Evolutionary conservation across 2,888 invertebrate species (phyloP), one percentile per base, ranked within the genome.

Genomic region (Napeogenes inachia): DNA sequence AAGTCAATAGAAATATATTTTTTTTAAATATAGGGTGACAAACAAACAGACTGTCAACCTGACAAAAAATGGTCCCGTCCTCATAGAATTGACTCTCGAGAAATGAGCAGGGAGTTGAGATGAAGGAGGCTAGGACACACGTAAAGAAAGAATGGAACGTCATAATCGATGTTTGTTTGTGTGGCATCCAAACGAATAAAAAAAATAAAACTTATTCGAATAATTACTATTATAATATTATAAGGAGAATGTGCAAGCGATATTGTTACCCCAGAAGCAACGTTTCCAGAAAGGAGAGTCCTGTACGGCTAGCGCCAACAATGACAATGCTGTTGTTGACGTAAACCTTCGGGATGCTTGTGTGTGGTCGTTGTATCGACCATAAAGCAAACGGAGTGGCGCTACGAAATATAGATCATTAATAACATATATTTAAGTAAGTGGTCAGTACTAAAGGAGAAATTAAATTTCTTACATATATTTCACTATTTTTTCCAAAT

Each of bases 231-330:
- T 42, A 12, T 8, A 42, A 10, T 30, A 6, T 50, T 30, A 50
- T 30, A 10, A 30, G 12, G 21, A 4, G 6, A 50, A 50, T 50
- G 2, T 50, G 50, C 0, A 21, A 50, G 4, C 21, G 13, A 13
- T 57, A 12, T 0, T 42, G 76, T 73, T 71, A 92, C 90, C 91
- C 92, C 72, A 92, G 87, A 21, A 93, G 78, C 13, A 95, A 77
- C 13, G 89, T 80, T 72, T 94, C 93, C 33, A 94, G 71, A 70
- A 94, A 94, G 0, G 93, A 85, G 0, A 94, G 77, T 0, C 93
- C 93, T 0, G 93, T 92, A 30, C 92, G 89, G 61, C 94, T 94
- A 1, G 92, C 92, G 0, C 94, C 94, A 0, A 94, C 91, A 0
- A 95, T 91, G 0, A 94, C 92, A 50, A 95, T 92, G 71, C 91